A percentile compares a stretch with the other conserved stretches of the same genome.
Evolutionary conservation across 2,113 vertebrate genomes (phyloP).

Genomic region (Octodon degus): DNA sequence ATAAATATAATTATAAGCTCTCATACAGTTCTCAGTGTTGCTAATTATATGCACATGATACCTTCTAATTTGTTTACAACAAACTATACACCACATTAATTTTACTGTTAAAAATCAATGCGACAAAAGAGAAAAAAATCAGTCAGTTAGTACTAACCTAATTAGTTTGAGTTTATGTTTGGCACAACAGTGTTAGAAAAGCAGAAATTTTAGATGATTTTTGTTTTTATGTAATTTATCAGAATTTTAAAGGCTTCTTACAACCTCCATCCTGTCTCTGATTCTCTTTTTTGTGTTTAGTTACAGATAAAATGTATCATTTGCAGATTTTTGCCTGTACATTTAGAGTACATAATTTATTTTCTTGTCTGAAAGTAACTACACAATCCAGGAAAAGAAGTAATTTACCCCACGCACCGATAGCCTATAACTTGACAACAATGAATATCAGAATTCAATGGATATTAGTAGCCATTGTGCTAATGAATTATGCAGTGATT

Average conservation of each 20-base stretch:
- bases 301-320: background rate
- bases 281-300: background rate
- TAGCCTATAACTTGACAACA: background rate
- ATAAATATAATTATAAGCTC: slow-evolving; percentile 58
- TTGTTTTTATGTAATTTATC: slow-evolving; percentile 33
- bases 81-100: slow-evolving; percentile 73
- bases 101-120: slow-evolving; percentile 76
- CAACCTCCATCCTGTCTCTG: background rate
- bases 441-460: background rate
- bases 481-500: background rate
- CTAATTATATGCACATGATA: slow-evolving; percentile 72
- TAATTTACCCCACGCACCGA: background rate
- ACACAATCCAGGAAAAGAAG: background rate
- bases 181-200: slow-evolving; percentile 74
- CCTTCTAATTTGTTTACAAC: slow-evolving; percentile 81
- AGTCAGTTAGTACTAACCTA: slow-evolving; percentile 82
- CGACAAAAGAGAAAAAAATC: slow-evolving; percentile 77
- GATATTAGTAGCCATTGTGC: background rate
- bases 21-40: slow-evolving; percentile 60
- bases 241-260: background rate
- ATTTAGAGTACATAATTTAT: background rate
- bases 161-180: slow-evolving; percentile 83
- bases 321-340: background rate
- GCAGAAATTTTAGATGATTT: slow-evolving; percentile 68
- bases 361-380: background rate